Percentiles rank a stretch among this genome's conserved stretches.
Evolutionary conservation across 2,113 vertebrate genomes (phyloP).

Genomic region (Cyanocitta stelleri): DNA sequence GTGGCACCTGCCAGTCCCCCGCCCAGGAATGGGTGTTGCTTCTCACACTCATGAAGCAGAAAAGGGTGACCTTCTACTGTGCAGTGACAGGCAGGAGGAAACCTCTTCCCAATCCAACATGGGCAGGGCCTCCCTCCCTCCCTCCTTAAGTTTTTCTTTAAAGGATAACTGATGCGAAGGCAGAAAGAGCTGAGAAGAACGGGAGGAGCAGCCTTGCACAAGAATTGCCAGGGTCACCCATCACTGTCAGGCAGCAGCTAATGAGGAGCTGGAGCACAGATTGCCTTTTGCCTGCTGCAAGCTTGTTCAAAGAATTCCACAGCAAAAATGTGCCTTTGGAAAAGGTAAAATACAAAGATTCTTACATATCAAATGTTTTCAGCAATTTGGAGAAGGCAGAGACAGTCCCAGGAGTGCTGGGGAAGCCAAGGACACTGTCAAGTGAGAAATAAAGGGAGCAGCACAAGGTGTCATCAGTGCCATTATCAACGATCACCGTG

Average conservation of each 20-base stretch:
- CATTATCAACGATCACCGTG: not conserved
- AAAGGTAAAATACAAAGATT: not conserved
- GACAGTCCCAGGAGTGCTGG: not conserved
- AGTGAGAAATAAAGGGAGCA: not conserved
- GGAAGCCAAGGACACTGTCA: not conserved
- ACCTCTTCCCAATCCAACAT: not conserved
- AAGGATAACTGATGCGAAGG: not conserved
- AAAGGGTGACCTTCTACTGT: not conserved
- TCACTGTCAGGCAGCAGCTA: conserved; percentile 1
- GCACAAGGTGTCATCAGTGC: not conserved
- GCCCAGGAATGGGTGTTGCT: not conserved
- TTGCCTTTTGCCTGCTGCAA: not conserved
- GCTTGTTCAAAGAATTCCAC: not conserved
- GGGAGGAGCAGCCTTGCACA: not conserved
- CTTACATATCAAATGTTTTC: not conserved
- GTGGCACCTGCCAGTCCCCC: not conserved
- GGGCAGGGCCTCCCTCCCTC: not conserved
- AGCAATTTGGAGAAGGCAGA: not conserved
- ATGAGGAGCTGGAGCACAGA: not conserved
- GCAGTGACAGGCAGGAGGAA: not conserved
- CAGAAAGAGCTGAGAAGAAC: not conserved
- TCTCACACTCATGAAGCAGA: not conserved
- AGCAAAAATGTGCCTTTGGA: not conserved
- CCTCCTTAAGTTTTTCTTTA: not conserved
- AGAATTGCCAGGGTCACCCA: not conserved